These are phyloP conservation scores for Syrrhaptes paradoxus DNA, from an alignment of 2,113 vertebrate species.

Conservation along the genomic window DNA sequence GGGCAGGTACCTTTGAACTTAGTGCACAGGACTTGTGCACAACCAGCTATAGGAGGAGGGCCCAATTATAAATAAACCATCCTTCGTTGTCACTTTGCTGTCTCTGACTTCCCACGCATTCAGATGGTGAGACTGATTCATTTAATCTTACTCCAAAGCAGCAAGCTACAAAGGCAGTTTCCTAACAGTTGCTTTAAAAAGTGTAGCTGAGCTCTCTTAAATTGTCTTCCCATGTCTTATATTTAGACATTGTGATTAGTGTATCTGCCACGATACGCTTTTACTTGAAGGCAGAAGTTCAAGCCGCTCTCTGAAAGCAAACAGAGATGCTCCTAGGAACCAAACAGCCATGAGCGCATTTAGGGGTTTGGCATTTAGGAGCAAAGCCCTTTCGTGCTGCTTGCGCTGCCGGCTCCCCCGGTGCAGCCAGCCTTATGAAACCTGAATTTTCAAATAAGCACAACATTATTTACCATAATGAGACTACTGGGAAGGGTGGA, in stretches of 20 bases:
- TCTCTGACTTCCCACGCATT: slow-evolving; percentile 65
- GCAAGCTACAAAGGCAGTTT: slow-evolving; percentile 41
- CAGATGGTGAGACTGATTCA: slow-evolving; percentile 63
- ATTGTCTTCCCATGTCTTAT: slow-evolving; percentile 31
- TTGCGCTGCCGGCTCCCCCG: background rate
- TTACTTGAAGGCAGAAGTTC: slow-evolving; percentile 19
- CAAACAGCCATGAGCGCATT: fast-evolving
- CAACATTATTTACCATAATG: slow-evolving; percentile 44
- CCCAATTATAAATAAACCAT: slow-evolving; percentile 38
- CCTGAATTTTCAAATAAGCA: slow-evolving; percentile 21
- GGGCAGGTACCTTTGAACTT: slow-evolving; percentile 9
- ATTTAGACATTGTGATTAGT: slow-evolving; percentile 52
- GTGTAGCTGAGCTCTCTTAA: slow-evolving; percentile 5
- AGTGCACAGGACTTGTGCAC: background rate
- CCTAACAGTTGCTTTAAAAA: slow-evolving; percentile 49
- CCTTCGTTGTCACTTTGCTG: slow-evolving; percentile 54
- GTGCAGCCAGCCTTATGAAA: background rate
- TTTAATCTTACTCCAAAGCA: slow-evolving; percentile 63
- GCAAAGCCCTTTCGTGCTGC: background rate
- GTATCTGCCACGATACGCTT: slow-evolving; percentile 15
- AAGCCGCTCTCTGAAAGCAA: background rate
- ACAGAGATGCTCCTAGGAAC: background rate
- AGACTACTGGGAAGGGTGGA: slow-evolving; percentile 22
- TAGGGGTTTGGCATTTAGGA: background rate
- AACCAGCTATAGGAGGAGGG: slow-evolving; percentile 24